Evolutionary conservation across 2,888 invertebrate species (phyloP).

Genomic region (Ellobium chinense): DNA sequence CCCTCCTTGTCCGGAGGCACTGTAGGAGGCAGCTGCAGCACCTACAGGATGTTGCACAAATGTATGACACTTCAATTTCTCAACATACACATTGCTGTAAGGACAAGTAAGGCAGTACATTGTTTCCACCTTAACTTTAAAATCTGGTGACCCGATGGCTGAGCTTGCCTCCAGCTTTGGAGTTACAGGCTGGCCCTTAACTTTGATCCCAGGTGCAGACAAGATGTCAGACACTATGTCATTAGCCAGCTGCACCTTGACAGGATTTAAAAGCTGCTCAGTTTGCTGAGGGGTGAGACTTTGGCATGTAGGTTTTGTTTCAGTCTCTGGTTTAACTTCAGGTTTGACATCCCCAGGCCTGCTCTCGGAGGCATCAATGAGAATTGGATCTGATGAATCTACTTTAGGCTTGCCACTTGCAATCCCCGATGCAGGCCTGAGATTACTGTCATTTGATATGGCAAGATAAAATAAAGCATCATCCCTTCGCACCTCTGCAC

Average conservation of each 20-base stretch:
- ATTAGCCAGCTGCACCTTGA: neutral
- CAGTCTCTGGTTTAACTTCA: neutral
- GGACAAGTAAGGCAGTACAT: conserved; percentile 43
- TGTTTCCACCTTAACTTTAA: conserved; percentile 47
- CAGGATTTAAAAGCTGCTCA: neutral
- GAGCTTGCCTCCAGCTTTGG: neutral
- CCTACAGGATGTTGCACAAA: conserved; percentile 41
- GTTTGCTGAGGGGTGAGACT: neutral
- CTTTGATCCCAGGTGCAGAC: neutral
- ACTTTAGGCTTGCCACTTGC: neutral
- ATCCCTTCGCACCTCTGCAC: conserved; percentile 28
- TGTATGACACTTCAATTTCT: conserved; percentile 45
- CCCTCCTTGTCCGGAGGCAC: neutral
- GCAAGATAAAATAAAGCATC: conserved; percentile 39
- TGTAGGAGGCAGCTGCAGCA: conserved; percentile 38
- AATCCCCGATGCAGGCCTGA: neutral
- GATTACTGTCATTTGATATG: neutral
- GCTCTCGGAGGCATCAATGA: neutral
- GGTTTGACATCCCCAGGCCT: conserved; percentile 20
- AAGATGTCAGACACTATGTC: neutral
- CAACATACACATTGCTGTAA: conserved; percentile 40
- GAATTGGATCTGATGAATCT: neutral
- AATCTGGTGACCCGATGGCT: neutral
- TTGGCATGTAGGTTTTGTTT: neutral
- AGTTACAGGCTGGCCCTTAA: neutral